Evolutionary conservation across 2,888 invertebrate genomes (phyloP), one percentile per base, ranked within the genome.

Genomic region (Leptinotarsa juncta): DNA sequence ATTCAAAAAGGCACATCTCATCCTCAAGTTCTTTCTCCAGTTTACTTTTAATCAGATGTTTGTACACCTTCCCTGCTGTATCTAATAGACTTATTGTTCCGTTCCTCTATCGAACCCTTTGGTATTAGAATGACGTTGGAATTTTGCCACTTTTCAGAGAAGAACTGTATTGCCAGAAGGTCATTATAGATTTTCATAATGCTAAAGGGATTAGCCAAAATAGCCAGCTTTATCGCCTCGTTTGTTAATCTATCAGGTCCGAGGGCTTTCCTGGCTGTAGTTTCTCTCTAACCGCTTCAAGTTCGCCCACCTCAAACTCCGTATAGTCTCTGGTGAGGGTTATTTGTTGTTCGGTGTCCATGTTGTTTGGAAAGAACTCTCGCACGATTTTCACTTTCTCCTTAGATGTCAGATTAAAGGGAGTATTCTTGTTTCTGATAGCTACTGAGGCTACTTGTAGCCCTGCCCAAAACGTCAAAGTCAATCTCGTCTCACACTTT

Each of bases 141-240:
- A 4, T 4, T 67, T 65, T 80, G 78, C 80, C 79, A 80, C 10
- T 14, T 16, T 65, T 68, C 48, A 20, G 77, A 75, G 66, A 77
- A 77, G 20, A 4, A 5, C 7, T 67, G 57, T 18, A 18, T 62
- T n/a, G 12, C 50, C 55, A 76, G 32, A 62, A 53, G 4, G 66
- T 14, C 14, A 23, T 71, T 71, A 26, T 66, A 26, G 2, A 66
- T 20, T 20, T 49, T 12, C 42, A 57, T 18, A 1, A 66, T 55
- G 16, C 12, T 10, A 4, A 72, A 50, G 3, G 73, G 75, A 4
- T 15, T 23, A 1, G 20, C 12, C 14, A 50, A 49, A 12, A 65
- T 67, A 3, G 49, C 53, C 23, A 16, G 23, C 50, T 70, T 55
- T 1, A 73, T 48, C n/a, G 62, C 65, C n/a, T 70, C 75, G 42